Base-by-base conservation (phyloP, 2,888 invertebrate species). In the Nymphalis urticae region DNA sequence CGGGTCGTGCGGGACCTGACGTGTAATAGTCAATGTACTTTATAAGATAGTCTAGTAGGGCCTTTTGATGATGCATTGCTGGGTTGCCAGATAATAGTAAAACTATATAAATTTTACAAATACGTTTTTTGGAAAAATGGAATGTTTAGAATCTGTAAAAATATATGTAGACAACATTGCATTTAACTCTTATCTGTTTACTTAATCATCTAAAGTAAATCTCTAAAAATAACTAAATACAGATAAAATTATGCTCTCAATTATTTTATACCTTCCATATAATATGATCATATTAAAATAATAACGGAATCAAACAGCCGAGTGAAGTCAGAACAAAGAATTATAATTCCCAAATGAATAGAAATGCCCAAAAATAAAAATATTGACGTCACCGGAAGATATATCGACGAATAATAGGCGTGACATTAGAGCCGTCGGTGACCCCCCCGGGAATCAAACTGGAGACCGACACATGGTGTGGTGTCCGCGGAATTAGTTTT, bases 391-490 rank as follows among this genome's bases (percentile, higher is more conserved):
- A 80, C 78, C 81, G 70, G 82, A 87, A 89, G 90, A 92, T 89
- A 88, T 91, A 92, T 92, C 83, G 90, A 81, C 78, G 82, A 86
- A 87, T 90, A 92, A 92, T 87, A 92, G 86, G 88, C 92, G 90
- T 92, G 87, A 91, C 92, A 92, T 90, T 90, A 86, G 83, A 82
- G 80, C 79, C 80, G 77, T 75, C 77, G 78, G 80, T 80, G 81
- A 82, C 85, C 87, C 90, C 84, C 89, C 71, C 87, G 90, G 92
- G 91, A 90, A 82, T 86, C 82, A 80, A 90, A 89, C 87, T 80
- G 77, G 79, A 72, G 80, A 78, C 82, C 79, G 82, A 81, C 92
- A 92, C 90, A 92, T 92, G 92, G 89, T 85, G 78, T 80, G 79
- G 76, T 84, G 83, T 80, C 74, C 76, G 75, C 75, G 75, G 83